phyloP scores from a whole-genome alignment of 2,797 vertebrate genomes.

The Caiman crocodilus region DNA sequence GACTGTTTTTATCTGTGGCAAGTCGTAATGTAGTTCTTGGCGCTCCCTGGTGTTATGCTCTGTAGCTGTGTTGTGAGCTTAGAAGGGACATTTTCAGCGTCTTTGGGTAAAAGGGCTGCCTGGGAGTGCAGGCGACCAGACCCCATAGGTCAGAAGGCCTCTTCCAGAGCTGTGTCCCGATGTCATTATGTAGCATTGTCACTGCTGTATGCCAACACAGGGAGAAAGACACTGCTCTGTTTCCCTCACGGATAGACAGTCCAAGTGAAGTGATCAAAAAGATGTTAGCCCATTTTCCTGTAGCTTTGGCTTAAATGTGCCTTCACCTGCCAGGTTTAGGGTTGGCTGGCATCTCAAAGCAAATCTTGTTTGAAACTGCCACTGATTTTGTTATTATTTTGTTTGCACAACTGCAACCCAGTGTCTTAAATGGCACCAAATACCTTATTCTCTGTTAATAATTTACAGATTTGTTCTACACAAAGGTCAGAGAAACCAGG shows the following conservation, averaged over 20 bases:
- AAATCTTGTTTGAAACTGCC: neutral
- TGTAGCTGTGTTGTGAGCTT: too few species aligned
- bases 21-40: too few species aligned
- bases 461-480: neutral
- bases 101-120: neutral
- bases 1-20: too few species aligned
- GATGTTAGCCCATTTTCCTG: neutral
- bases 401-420: too few species aligned
- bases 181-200: neutral
- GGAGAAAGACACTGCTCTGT: neutral
- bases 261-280: neutral
- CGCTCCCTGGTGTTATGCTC: too few species aligned
- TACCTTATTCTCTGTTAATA: slow-evolving; percentile 17
- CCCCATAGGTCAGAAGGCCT: neutral
- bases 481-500: neutral
- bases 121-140: neutral
- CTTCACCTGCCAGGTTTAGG: neutral
- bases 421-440: too few species aligned
- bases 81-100: too few species aligned
- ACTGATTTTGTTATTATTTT: too few species aligned
- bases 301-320: neutral
- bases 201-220: neutral
- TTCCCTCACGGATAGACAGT: neutral
- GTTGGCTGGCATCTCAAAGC: neutral
- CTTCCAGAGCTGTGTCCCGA: too few species aligned